Conservation (phyloP, 2,797 vertebrate genomes). For the Paramormyrops hopkinsi region DNA sequence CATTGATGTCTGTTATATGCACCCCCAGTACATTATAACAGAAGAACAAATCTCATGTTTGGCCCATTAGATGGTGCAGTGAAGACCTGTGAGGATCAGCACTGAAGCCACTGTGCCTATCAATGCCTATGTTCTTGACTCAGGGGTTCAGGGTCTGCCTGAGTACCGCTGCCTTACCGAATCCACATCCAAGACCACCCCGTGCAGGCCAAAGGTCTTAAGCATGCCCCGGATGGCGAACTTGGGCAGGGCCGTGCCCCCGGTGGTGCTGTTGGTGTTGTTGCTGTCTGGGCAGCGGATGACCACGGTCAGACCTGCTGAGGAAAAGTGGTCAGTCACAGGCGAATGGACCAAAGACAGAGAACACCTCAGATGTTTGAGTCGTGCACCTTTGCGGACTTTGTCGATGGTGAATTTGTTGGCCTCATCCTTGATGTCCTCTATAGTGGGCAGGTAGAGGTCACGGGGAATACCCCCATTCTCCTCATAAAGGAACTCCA, state of each 20-base stretch:
- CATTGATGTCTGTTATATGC: neutral
- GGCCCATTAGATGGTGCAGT: neutral
- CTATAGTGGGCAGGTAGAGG: slow-evolving; percentile 95
- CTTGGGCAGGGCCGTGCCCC: slow-evolving; percentile 88
- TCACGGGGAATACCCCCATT: slow-evolving; percentile 96
- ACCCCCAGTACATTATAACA: neutral
- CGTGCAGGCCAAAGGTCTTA: slow-evolving; percentile 92
- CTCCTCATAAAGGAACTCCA: slow-evolving; percentile 96
- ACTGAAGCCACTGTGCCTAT: neutral
- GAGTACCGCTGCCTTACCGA: slow-evolving; percentile 65
- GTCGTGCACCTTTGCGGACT: slow-evolving; percentile 89
- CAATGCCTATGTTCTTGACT: neutral
- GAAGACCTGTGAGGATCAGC: neutral
- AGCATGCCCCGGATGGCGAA: slow-evolving; percentile 96
- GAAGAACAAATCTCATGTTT: neutral
- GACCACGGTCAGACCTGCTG: slow-evolving; percentile 85
- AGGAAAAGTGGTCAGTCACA: neutral
- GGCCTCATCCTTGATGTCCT: slow-evolving; percentile 97
- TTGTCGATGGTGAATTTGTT: slow-evolving; percentile 98
- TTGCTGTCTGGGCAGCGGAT: slow-evolving; percentile 93
- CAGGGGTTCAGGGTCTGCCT: neutral
- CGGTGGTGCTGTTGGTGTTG: slow-evolving; percentile 78
- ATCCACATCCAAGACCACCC: slow-evolving; percentile 92
- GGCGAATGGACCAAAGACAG: neutral
- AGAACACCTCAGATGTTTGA: neutral